phyloP scores from a whole-genome alignment of 2,113 vertebrate species.

The Phainopepla nitens region DNA sequence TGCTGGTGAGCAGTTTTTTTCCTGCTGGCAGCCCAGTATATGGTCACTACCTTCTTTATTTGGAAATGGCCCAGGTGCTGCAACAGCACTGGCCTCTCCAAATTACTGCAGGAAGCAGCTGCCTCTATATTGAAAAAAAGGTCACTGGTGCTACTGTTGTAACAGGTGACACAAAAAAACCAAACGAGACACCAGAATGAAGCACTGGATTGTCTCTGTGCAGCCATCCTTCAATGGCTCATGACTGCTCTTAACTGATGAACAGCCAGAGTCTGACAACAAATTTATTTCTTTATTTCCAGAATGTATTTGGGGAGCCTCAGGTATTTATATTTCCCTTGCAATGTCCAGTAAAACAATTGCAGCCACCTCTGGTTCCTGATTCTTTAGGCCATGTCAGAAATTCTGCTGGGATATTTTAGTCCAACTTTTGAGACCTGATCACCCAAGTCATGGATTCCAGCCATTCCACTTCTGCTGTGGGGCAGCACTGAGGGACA shows the following conservation, averaged over 20 bases:
- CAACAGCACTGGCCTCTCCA: background rate
- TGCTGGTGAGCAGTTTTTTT: background rate
- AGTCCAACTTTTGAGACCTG: background rate
- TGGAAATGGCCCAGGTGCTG: background rate
- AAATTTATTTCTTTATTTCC: background rate
- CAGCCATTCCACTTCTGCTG: background rate
- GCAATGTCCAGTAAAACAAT: background rate
- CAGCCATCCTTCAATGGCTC: background rate
- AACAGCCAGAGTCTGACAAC: background rate
- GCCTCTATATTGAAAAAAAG: background rate
- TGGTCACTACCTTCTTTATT: background rate
- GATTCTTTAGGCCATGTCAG: background rate
- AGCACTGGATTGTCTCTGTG: background rate
- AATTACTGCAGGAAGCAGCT: background rate
- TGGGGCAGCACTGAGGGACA: background rate
- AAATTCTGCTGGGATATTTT: background rate
- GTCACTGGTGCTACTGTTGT: background rate
- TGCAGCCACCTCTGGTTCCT: background rate
- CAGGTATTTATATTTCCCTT: background rate
- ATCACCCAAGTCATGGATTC: background rate
- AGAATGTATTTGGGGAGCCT: background rate
- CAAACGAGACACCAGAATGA: background rate
- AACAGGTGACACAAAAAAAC: background rate
- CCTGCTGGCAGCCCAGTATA: rapidly evolving
- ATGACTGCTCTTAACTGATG: background rate